Base-by-base conservation (phyloP, 2,113 vertebrate species). In the Delphinus delphis region DNA sequence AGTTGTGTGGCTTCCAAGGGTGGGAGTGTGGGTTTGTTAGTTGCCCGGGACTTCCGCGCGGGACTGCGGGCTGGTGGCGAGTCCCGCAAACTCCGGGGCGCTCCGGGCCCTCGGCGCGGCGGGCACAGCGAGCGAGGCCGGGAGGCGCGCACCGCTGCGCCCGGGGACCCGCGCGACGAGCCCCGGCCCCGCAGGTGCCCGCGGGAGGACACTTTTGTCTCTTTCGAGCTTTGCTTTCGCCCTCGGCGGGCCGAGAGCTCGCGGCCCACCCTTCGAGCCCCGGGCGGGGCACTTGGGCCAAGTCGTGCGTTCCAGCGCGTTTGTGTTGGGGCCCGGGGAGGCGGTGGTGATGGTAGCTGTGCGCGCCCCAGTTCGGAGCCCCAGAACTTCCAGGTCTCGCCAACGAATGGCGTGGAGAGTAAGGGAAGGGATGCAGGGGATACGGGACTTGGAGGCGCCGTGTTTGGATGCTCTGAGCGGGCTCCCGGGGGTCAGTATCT, bases 111-210 rank as follows among this genome's bases (percentile, higher is more conserved):
- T 28, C 10, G 23, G 25, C 11, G 18, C 12, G 36, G 14, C 26
- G 14, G 6, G n/a, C 86, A 5, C 44, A 8, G 73, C 4, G 71
- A 58, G 41, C 4, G 8, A 81, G 38, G 38, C 38, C 11, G 13
- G 15, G 8, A n/a, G 83, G 44, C 21, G 90, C 73, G 63, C 38
- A 23, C 28, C 1, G 31, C 44, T 33, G 36, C 62, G 21, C 63
- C 63, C 5, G 6, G 76, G 38, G 50, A 33, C 11, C 55, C 23
- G 55, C 15, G 62, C 23, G 20, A 26, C 44, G 25, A 10, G 53
- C 60, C 53, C 41, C 14, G 23, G 47, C 60, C 14, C 53, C 73
- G 79, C 96, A 90, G 94, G 96, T 96, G 97, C 73, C 84, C 25
- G 47, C 70, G 77, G 65, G 79, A 47, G 7, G 1, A 23, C 60